Percentiles rank a stretch among this genome's conserved stretches.
Conservation (phyloP, 2,888 invertebrate genomes). For the Pheosia gnoma region DNA sequence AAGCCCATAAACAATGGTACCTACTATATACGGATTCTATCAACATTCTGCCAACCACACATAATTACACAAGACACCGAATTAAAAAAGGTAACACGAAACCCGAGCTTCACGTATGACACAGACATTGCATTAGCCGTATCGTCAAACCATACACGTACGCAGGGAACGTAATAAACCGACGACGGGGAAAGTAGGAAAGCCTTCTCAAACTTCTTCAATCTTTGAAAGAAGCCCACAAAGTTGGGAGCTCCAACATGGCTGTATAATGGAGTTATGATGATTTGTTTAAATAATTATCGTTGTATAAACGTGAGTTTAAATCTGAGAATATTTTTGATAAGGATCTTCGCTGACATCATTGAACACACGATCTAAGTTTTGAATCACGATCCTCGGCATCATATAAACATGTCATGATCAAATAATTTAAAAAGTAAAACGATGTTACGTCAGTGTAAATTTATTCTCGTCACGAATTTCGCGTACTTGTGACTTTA, state of each 20-base stretch:
- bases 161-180: conserved; percentile 28
- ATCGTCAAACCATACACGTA: conserved; percentile 42
- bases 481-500: not conserved
- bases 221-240: conserved; percentile 33
- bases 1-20: too few species aligned
- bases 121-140: conserved; percentile 20
- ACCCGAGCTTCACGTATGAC: conserved; percentile 26
- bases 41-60: conserved; percentile 41
- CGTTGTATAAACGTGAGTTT: conserved; percentile 43
- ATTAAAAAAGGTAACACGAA: conserved; percentile 38
- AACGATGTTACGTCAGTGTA: conserved; percentile 12
- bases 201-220: not conserved
- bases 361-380: conserved; percentile 10
- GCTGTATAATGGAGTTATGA: conserved; percentile 37
- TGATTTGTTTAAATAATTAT: conserved; percentile 53
- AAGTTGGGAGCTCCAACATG: conserved; percentile 31
- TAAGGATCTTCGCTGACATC: conserved; percentile 22
- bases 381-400: conserved; percentile 1
- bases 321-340: conserved; percentile 20
- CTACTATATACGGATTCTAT: conserved; percentile 21
- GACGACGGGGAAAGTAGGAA: conserved; percentile 38
- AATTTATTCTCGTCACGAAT: conserved; percentile 25
- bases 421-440: not conserved
- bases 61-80: conserved; percentile 48
- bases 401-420: not conserved